phyloP scores from a whole-genome alignment of 2,113 vertebrate species.

The Pachyramphus minor region DNA sequence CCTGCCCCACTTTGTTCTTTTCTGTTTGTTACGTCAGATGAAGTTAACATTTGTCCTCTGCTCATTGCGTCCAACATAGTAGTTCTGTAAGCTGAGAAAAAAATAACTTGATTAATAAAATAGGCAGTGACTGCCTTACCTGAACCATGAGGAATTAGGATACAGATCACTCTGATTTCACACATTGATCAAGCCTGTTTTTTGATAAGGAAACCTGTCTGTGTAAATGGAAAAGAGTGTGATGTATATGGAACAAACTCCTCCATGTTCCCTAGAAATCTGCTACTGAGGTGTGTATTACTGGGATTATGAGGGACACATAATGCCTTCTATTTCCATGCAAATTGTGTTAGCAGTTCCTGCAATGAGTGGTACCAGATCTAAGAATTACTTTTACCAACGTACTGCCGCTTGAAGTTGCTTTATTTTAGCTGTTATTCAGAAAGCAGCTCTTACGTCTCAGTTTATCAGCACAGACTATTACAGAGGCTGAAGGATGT shows the following conservation, averaged over 20 bases:
- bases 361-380: neutral
- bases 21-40: neutral
- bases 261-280: neutral
- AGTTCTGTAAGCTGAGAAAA: neutral
- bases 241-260: neutral
- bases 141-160: neutral
- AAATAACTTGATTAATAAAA: neutral
- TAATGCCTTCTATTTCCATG: neutral
- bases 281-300: neutral
- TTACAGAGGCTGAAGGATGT: neutral
- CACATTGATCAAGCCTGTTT: neutral
- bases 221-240: neutral
- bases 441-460: neutral
- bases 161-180: neutral
- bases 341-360: neutral
- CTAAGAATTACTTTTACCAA: neutral
- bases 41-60: neutral
- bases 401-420: neutral
- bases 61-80: neutral
- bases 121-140: neutral
- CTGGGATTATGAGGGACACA: neutral
- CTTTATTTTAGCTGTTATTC: neutral
- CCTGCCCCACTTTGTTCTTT: neutral
- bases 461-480: neutral
- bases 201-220: neutral